Percentiles rank a stretch among this genome's conserved stretches.
phyloP scores from a whole-genome alignment of 2,797 vertebrate genomes.

The Benthosema pterotum region DNA sequence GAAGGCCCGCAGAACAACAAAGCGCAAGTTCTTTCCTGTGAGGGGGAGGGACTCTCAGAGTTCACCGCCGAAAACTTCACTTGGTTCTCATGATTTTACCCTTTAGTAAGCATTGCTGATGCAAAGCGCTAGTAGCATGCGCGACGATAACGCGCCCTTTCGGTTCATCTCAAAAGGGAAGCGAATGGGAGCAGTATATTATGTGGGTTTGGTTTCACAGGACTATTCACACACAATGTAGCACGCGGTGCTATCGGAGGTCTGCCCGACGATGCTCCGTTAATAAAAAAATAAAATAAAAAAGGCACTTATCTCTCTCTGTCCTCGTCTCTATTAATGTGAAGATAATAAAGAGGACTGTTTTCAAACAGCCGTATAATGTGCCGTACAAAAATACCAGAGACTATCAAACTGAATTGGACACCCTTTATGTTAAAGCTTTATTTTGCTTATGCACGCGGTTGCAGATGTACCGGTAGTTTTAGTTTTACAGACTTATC shows the following conservation, averaged over 20 bases:
- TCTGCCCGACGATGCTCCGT: constrained; percentile 40
- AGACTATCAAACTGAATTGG: background rate
- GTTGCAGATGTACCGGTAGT: too few relatives aligned
- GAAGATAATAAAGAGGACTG: constrained; percentile 13
- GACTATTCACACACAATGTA: constrained; percentile 10
- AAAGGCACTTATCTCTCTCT: constrained; percentile 13
- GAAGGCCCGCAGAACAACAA: too few relatives aligned
- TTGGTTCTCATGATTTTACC: too few relatives aligned
- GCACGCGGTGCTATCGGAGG: constrained; percentile 28
- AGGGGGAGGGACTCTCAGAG: too few relatives aligned
- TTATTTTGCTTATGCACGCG: background rate
- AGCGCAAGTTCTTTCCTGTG: background rate
- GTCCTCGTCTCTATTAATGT: constrained; percentile 9
- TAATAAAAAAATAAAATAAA: constrained; percentile 51
- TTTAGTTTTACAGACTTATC: too few relatives aligned
- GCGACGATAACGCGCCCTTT: background rate
- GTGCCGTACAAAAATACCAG: background rate
- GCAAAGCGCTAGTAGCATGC: constrained; percentile 11
- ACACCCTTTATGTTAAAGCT: background rate
- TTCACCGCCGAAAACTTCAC: too few relatives aligned
- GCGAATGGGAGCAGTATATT: constrained; percentile 29
- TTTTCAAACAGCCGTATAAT: constrained; percentile 10
- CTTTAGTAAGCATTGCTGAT: background rate
- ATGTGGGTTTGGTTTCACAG: constrained; percentile 49
- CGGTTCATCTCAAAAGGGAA: constrained; percentile 18